Percentiles rank a stretch among this genome's conserved stretches.
These are phyloP conservation scores for Paramisgurnus dabryanus DNA, from an alignment of 2,113 vertebrate genomes.

Conservation along the genomic window DNA sequence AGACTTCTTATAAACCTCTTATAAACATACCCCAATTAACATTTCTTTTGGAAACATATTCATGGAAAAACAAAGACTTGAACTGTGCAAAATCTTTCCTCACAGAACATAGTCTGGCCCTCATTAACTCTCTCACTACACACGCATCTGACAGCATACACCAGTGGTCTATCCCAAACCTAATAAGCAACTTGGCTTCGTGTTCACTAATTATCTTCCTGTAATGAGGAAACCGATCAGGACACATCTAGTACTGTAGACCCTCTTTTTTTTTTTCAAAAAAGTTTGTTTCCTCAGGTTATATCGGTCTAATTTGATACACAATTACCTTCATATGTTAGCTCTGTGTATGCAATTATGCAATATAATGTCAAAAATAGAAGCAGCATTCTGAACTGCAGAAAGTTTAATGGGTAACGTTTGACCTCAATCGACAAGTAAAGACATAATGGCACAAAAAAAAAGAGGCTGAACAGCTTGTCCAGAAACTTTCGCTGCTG, in stretches of 20 bases:
- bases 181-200: conserved; percentile 39
- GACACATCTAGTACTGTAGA: conserved; percentile 7
- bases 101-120: conserved; percentile 26
- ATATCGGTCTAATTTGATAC: conserved; percentile 1
- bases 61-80: conserved; percentile 18
- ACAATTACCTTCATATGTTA: neutral
- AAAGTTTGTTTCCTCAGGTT: neutral
- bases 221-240: conserved; percentile 44
- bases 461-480: conserved; percentile 33
- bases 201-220: conserved; percentile 40
- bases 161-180: conserved; percentile 9
- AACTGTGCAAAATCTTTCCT: neutral
- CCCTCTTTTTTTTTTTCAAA: neutral
- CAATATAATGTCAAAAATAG: neutral
- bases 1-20: neutral
- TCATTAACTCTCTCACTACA: conserved; percentile 28
- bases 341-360: neutral
- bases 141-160: conserved; percentile 28
- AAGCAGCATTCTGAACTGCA: neutral
- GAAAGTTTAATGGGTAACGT: neutral
- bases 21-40: neutral
- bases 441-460: neutral
- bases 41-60: neutral
- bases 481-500: conserved; percentile 8
- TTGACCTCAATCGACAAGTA: conserved; percentile 16